phyloP scores from a whole-genome alignment of 2,797 vertebrate genomes.

The Pseudotriccus pelzelni region DNA sequence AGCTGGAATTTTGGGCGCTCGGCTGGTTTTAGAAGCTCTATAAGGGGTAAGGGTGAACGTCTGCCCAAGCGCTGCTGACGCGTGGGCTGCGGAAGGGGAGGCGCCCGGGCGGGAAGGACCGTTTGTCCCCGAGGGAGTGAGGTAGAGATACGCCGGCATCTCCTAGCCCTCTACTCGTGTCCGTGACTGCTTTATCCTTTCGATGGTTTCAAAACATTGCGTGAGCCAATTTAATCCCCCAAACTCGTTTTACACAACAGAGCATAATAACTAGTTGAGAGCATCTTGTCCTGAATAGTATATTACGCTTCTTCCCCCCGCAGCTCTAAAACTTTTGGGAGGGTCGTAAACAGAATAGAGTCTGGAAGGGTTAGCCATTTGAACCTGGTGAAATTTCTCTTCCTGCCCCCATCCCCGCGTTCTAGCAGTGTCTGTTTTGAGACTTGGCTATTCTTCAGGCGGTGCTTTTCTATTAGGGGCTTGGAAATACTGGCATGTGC shows the following conservation, averaged over 20 bases:
- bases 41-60: background rate
- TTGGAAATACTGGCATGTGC: background rate
- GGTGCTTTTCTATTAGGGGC: background rate
- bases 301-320: background rate
- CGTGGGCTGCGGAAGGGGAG: background rate
- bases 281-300: background rate
- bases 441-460: background rate
- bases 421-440: background rate
- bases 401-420: background rate
- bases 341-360: background rate
- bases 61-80: background rate
- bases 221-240: background rate
- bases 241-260: background rate
- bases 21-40: background rate
- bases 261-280: background rate
- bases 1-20: background rate
- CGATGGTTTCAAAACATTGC: background rate
- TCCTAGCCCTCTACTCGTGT: background rate
- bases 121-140: background rate
- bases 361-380: background rate
- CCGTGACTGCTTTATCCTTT: background rate
- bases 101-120: background rate
- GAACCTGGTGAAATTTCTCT: background rate
- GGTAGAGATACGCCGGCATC: background rate
- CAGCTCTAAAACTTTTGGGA: background rate